Evolutionary conservation across 92 coral and sea anemone species (phyloP).

Genomic region (Muricea muricata): DNA sequence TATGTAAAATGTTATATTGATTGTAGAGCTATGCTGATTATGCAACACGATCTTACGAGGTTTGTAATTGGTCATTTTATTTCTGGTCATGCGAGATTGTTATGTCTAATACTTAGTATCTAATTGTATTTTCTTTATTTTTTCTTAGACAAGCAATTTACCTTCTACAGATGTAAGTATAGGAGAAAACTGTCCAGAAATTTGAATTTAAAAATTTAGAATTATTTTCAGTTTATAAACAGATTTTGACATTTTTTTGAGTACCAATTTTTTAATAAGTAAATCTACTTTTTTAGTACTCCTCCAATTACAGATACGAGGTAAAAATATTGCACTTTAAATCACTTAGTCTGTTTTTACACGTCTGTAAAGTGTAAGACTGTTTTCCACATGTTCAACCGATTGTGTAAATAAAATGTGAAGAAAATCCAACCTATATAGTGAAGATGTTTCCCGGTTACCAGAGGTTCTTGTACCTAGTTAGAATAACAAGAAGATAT

Average conservation of each 20-base stretch:
- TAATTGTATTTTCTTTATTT: neutral
- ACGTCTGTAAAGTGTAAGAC: neutral
- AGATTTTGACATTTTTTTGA: neutral
- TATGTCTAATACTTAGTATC: neutral
- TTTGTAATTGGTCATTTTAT: neutral
- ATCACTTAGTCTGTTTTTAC: neutral
- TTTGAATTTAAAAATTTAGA: too few relatives aligned
- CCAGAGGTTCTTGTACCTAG: too few relatives aligned
- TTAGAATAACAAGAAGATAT: too few relatives aligned
- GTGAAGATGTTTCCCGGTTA: too few relatives aligned
- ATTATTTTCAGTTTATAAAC: neutral
- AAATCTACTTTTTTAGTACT: neutral
- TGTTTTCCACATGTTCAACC: too few relatives aligned
- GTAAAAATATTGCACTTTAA: neutral
- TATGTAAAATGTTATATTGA: neutral
- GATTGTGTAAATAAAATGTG: too few relatives aligned
- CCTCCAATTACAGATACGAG: neutral
- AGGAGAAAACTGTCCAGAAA: too few relatives aligned
- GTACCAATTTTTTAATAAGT: neutral
- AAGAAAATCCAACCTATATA: too few relatives aligned
- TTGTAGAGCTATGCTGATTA: conserved; percentile 30
- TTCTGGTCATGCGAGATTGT: neutral
- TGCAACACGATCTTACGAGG: conserved; percentile 23
- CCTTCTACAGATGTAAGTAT: conserved; percentile 25
- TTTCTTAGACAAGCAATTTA: conserved; percentile 10